Evolutionary conservation across 2,113 vertebrate species (phyloP).

Genomic region (Hippocampus barbouri): DNA sequence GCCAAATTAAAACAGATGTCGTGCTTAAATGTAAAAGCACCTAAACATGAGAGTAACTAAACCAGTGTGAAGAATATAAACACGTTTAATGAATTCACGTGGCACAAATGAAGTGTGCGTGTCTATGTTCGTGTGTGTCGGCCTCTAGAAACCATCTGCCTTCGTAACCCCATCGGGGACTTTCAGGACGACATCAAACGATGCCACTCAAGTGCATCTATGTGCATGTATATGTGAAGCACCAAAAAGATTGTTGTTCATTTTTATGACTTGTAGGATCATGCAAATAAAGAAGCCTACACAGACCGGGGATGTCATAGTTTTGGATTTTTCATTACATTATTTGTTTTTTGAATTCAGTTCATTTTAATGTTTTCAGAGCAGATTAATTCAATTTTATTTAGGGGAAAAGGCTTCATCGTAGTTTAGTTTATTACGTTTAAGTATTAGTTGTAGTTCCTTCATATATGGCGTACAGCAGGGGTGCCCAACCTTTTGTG

Average conservation of each 20-base stretch:
- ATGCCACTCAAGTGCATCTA: conserved; percentile 8
- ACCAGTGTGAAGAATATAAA: conserved; percentile 20
- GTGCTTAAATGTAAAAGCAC: conserved; percentile 23
- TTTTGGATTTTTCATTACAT: too few species aligned
- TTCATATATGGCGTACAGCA: too few species aligned
- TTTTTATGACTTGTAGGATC: conserved; percentile 21
- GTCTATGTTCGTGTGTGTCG: background rate
- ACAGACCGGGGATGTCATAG: background rate
- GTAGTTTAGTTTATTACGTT: too few species aligned
- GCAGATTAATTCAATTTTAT: too few species aligned
- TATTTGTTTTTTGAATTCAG: background rate
- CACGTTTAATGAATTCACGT: conserved; percentile 3
- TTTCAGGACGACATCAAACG: conserved; percentile 43
- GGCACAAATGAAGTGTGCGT: background rate
- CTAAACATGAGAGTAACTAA: conserved; percentile 11
- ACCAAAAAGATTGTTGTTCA: conserved; percentile 21
- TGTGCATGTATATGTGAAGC: conserved; percentile 4
- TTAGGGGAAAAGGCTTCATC: too few species aligned
- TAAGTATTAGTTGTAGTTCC: too few species aligned
- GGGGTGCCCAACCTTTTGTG: too few species aligned
- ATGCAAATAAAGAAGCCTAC: conserved; percentile 10
- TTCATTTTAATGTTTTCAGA: too few species aligned
- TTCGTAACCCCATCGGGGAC: conserved; percentile 43
- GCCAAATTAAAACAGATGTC: conserved; percentile 30
- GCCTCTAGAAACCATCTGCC: conserved; percentile 50